Base-by-base conservation (phyloP, 2,888 invertebrate species). In the Xestia sexstrigata region DNA sequence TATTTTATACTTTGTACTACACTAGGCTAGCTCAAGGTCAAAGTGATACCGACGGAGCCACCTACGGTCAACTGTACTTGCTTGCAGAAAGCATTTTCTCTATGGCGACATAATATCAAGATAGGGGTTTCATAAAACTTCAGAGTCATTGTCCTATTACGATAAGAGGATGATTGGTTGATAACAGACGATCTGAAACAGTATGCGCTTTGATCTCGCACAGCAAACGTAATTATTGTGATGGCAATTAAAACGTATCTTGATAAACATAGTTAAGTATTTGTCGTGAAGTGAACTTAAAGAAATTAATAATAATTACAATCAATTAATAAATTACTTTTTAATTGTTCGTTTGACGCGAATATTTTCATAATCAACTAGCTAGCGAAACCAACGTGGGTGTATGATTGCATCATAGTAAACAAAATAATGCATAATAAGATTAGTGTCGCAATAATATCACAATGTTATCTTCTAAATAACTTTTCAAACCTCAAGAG, bases 111-210 rank as follows among this genome's bases (percentile, higher is more conserved):
- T 74, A 62, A 71, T 70, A 77, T 66, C 72, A 75, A 87, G 89
- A 84, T 80, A 80, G 79, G 84, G 84, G 86, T 88, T 91, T 90
- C 81, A 90, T 86, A 89, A 89, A 90, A 89, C 87, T 90, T 88
- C 82, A 82, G 87, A 88, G 92, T 91, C 92, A 89, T 91, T 92
- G 92, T 90, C 92, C 92, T 92, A 89, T 89, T 86, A 86, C 86
- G 89, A 91, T 91, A 90, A 89, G 87, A 89, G 88, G 87, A 89
- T 89, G 91, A 92, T 92, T 89, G 85, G 87, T 87, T 87, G 92
- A 92, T 92, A 92, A 90, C 80, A 84, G 74, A 76, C 86, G 76
- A 72, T 85, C 82, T 87, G 86, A 87, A 83, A 92, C 89, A 91
- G 84, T 86, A 87, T 83, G 68, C 84, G 89, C 89, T 87, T 91